Evolutionary conservation across 1,140 invertebrate genomes (phyloP).

Genomic region (Lucilia cuprina): DNA sequence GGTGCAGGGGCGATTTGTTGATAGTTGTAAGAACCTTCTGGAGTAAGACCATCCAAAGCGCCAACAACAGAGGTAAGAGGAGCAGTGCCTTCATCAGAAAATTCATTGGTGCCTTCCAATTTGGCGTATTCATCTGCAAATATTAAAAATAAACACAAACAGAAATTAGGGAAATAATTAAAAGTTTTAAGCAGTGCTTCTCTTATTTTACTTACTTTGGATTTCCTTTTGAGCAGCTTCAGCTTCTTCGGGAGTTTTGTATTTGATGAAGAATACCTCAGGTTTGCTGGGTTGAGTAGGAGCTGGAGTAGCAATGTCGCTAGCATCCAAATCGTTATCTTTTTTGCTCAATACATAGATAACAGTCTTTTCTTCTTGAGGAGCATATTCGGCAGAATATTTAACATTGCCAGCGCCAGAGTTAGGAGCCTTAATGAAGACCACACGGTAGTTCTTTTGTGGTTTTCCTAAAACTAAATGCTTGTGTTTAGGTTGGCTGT

Average conservation of each 20-base stretch:
- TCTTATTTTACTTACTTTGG: slow-evolving; percentile 46
- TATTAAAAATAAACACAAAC: not conserved
- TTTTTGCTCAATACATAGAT: slow-evolving; percentile 87
- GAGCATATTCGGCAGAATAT: slow-evolving; percentile 58
- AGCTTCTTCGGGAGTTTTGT: slow-evolving; percentile 72
- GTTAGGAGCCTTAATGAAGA: slow-evolving; percentile 85
- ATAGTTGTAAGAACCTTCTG: slow-evolving; percentile 59
- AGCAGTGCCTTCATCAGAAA: slow-evolving; percentile 55
- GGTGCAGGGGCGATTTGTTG: slow-evolving; percentile 48
- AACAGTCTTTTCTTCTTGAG: slow-evolving; percentile 81
- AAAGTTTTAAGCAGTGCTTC: not conserved
- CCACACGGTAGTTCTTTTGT: slow-evolving; percentile 85
- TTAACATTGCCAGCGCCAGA: slow-evolving; percentile 69
- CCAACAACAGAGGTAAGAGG: slow-evolving; percentile 59
- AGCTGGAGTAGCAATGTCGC: slow-evolving; percentile 73
- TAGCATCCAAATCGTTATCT: slow-evolving; percentile 69
- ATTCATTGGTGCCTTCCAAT: slow-evolving; percentile 58
- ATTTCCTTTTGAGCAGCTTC: slow-evolving; percentile 58
- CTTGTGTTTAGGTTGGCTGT: slow-evolving; percentile 52
- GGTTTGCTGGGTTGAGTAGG: slow-evolving; percentile 77
- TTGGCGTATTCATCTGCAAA: slow-evolving; percentile 54
- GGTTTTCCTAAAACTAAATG: slow-evolving; percentile 64
- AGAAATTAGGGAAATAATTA: not conserved
- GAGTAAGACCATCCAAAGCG: slow-evolving; percentile 55
- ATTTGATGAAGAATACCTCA: slow-evolving; percentile 79